Percentiles rank a stretch among this genome's conserved stretches.
These are phyloP conservation scores for Drepana falcataria DNA, from an alignment of 2,888 invertebrate genomes.

Conservation along the genomic window DNA sequence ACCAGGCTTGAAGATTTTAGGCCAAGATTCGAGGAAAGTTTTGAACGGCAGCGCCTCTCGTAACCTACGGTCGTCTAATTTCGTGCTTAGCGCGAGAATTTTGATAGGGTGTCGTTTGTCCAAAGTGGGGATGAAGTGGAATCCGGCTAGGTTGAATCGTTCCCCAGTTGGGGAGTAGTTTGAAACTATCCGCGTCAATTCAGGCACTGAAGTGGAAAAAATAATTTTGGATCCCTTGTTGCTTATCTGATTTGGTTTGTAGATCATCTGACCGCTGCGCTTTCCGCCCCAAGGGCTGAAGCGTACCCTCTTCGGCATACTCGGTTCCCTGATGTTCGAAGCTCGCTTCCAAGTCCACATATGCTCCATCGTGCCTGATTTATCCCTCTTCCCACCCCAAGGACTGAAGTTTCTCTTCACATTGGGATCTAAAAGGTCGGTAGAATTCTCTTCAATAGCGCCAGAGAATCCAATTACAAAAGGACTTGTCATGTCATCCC, in stretches of 20 bases:
- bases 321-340: conserved; percentile 50
- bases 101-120: conserved; percentile 60
- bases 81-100: conserved; percentile 49
- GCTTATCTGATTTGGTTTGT: conserved; percentile 58
- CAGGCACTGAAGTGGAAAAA: conserved; percentile 56
- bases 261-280: conserved; percentile 60
- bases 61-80: conserved; percentile 35
- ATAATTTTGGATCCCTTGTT: conserved; percentile 53
- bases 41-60: conserved; percentile 58
- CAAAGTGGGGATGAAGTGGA: conserved; percentile 46
- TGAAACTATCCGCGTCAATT: conserved; percentile 54
- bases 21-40: conserved; percentile 44
- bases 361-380: conserved; percentile 31
- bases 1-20: conserved; percentile 55
- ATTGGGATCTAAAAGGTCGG: conserved; percentile 25
- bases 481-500: conserved; percentile 29
- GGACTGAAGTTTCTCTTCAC: conserved; percentile 66
- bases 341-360: conserved; percentile 68
- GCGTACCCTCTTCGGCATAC: conserved; percentile 68
- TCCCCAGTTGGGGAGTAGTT: conserved; percentile 45
- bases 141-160: conserved; percentile 43
- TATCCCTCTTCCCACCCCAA: conserved; percentile 64
- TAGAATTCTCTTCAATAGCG: conserved; percentile 33
- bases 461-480: conserved; percentile 27
- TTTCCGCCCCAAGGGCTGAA: conserved; percentile 74